Evolutionary conservation across 23 tunicate genomes (phyloP), one percentile per base, ranked within the genome.

Genomic region (Phallusia fumigata): DNA sequence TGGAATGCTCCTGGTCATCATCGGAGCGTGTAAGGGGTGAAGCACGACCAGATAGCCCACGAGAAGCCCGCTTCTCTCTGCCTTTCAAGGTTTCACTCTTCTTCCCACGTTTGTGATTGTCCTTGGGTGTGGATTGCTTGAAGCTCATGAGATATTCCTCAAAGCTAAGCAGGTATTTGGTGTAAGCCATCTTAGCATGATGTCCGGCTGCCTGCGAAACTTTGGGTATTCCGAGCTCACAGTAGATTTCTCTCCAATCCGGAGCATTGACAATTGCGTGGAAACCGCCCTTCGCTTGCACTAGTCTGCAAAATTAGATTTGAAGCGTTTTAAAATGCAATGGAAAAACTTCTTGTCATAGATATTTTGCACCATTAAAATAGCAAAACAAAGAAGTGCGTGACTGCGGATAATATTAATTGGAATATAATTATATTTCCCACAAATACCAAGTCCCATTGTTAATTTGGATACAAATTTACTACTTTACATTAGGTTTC

Each of bases 201-300:
- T 94, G 88, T 11, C 92, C 90, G 0, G 92, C 97, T 6, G 97
- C 97, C 24, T 79, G 88, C 5, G 89, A 85, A n/a, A 82, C 82
- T 84, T 94, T 94, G 33, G 94, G 98, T 0, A 89, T 89, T 6
- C 91, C 86, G 19, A 94, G 90, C 31, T 89, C 90, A 30, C 79
- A 33, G 50, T 94, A 94, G 35, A 94, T 89, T 64, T 94, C 92
- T 74, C 89, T 85, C 98, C 98, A 94, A 19, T 89, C 98, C 3
- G 75, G 50, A 10, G 90, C 26, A 3, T 36, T 19, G 0, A 35
- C 53, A 13, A 94, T 86, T 19, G 75, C 53, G 40, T 73, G 79
- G 49, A 83, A 94, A 22, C 98, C 98, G 19, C 92, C 90, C 65
- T 83, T 79, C 8, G 84, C 84, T 85, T 89, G 88, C 73, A 89